phyloP scores from a whole-genome alignment of 2,888 invertebrate genomes.

The Atherix ibis region DNA sequence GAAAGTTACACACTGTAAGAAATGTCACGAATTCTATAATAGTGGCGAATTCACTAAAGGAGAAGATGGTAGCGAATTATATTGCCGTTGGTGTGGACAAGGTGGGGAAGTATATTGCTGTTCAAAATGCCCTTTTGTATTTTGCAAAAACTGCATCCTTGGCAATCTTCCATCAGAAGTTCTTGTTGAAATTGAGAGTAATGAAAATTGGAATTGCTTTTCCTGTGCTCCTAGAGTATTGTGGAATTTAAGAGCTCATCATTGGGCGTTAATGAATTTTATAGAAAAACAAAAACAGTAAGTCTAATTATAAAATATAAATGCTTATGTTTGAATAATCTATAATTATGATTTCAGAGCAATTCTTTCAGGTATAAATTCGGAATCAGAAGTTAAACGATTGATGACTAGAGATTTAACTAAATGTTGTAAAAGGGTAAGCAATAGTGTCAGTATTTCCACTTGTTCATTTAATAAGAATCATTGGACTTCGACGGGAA shows the following conservation, averaged over 20 bases:
- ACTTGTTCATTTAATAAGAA: slow-evolving; percentile 14
- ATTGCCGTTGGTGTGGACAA: slow-evolving; percentile 73
- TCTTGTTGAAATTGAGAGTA: slow-evolving; percentile 54
- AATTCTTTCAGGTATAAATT: slow-evolving; percentile 16
- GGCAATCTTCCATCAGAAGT: slow-evolving; percentile 50
- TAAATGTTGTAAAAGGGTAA: slow-evolving; percentile 23
- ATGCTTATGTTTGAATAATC: not conserved
- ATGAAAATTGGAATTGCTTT: slow-evolving; percentile 69
- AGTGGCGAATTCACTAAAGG: slow-evolving; percentile 71
- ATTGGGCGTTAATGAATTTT: slow-evolving; percentile 55
- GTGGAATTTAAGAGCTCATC: slow-evolving; percentile 48
- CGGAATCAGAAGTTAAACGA: slow-evolving; percentile 19
- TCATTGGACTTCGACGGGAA: no score
- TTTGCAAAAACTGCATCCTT: slow-evolving; percentile 62
- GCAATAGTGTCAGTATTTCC: slow-evolving; percentile 19
- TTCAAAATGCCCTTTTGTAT: slow-evolving; percentile 55
- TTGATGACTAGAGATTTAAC: slow-evolving; percentile 22
- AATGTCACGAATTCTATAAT: slow-evolving; percentile 61
- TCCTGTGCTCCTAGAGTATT: slow-evolving; percentile 52
- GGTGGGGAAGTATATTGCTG: slow-evolving; percentile 67
- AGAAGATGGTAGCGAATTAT: slow-evolving; percentile 67
- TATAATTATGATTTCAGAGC: slow-evolving; percentile 12
- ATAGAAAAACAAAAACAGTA: slow-evolving; percentile 40
- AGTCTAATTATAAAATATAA: not conserved
- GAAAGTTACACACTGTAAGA: slow-evolving; percentile 52